Conservation (phyloP, 2,888 invertebrate genomes). For the Melangyna quadrimaculata region DNA sequence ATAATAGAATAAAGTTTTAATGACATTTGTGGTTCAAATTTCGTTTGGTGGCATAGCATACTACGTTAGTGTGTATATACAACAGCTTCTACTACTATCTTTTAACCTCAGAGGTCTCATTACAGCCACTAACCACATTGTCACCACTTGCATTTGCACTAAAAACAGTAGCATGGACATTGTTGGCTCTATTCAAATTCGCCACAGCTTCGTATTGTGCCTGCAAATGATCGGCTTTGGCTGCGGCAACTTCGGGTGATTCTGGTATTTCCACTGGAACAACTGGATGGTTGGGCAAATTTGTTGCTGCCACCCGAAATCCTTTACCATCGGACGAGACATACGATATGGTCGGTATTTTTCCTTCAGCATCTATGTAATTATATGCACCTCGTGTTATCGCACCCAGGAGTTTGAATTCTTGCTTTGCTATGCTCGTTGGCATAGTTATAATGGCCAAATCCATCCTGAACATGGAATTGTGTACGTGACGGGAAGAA, state of each 20-base stretch:
- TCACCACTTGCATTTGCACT: constrained; percentile 39
- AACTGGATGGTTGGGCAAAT: constrained; percentile 80
- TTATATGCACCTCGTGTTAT: constrained; percentile 82
- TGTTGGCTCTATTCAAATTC: constrained; percentile 48
- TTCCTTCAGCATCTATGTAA: constrained; percentile 82
- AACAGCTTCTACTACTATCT: background rate
- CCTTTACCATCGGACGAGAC: constrained; percentile 81
- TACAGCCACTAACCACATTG: constrained; percentile 48
- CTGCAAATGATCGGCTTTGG: constrained; percentile 68
- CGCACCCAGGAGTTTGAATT: constrained; percentile 82
- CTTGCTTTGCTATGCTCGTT: constrained; percentile 83
- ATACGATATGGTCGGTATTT: constrained; percentile 82
- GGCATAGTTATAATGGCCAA: constrained; percentile 83
- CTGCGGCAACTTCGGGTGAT: constrained; percentile 61
- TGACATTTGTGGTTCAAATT: constrained; percentile 65
- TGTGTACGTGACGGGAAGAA: constrained; percentile 68
- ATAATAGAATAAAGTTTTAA: constrained; percentile 61
- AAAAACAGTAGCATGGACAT: background rate
- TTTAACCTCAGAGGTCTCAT: constrained; percentile 47
- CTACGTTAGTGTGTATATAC: background rate
- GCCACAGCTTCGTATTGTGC: constrained; percentile 67
- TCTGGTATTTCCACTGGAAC: constrained; percentile 59
- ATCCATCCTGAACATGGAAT: constrained; percentile 83
- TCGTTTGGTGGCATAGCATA: constrained; percentile 11
- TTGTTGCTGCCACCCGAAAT: constrained; percentile 83